Percentiles rank a stretch among this genome's conserved stretches.
phyloP scores from a whole-genome alignment of 2,113 vertebrate genomes.

The Oostethus manadensis region DNA sequence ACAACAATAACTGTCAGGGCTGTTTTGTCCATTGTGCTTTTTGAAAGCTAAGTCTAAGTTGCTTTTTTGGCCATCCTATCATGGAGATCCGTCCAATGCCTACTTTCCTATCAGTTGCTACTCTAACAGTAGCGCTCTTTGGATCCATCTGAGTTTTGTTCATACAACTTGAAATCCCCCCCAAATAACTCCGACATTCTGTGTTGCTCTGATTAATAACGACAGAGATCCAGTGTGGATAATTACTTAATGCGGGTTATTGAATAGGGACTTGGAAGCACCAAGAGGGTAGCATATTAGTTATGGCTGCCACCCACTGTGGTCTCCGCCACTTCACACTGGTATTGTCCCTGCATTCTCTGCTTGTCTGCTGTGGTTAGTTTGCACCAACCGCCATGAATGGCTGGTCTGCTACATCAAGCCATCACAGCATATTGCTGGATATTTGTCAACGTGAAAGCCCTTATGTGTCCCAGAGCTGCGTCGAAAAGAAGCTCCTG shows the following conservation, averaged over 20 bases:
- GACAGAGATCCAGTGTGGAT: constrained; percentile 12
- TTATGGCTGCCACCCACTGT: constrained; percentile 26
- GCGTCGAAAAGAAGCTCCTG: constrained; percentile 4
- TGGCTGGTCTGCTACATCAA: not conserved
- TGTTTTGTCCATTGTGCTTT: not conserved
- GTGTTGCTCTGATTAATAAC: constrained; percentile 8
- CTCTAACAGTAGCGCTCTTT: not conserved
- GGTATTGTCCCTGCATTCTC: constrained; percentile 10
- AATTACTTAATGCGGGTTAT: constrained; percentile 26
- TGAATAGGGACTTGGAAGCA: constrained; percentile 16
- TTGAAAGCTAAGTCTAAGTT: not conserved
- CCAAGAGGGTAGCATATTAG: constrained; percentile 32
- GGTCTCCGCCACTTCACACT: constrained; percentile 38
- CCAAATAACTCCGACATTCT: not conserved
- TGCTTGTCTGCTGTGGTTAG: constrained; percentile 24
- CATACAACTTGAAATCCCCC: not conserved
- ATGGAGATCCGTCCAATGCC: too few relatives aligned
- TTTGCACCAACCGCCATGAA: constrained; percentile 2
- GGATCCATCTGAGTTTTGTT: not conserved
- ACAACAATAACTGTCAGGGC: not conserved
- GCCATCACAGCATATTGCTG: not conserved
- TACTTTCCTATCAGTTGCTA: not conserved
- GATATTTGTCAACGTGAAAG: constrained; percentile 1
- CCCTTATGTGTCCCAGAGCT: constrained; percentile 2
- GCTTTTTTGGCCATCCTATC: not conserved